Evolutionary conservation across 2,797 vertebrate genomes (phyloP).

Genomic region (Carcharodon carcharias): DNA sequence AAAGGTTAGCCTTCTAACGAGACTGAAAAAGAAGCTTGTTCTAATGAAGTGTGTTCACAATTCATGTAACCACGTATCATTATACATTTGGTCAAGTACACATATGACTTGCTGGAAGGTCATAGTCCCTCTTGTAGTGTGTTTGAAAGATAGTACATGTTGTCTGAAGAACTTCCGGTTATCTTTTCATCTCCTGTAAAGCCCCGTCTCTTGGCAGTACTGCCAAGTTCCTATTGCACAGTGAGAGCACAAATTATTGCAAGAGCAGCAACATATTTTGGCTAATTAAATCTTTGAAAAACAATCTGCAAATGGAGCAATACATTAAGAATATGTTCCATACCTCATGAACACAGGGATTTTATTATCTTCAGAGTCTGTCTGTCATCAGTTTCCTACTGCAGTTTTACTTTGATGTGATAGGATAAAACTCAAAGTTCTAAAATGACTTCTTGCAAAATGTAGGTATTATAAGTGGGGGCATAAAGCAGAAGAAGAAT

Average conservation of each 20-base stretch:
- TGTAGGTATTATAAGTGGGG: background rate
- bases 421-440: background rate
- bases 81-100: background rate
- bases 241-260: background rate
- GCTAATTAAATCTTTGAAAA: background rate
- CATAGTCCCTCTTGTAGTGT: background rate
- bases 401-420: background rate
- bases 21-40: background rate
- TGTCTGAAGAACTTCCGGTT: background rate
- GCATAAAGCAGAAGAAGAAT: background rate
- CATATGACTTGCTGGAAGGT: background rate
- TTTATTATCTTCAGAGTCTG: background rate
- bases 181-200: background rate
- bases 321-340: background rate
- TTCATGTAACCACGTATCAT: background rate
- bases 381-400: background rate
- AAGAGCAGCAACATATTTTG: background rate
- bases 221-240: background rate
- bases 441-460: background rate
- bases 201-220: background rate
- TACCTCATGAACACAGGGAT: background rate
- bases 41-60: background rate
- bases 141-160: background rate
- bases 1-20: no score
- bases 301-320: background rate